Percentiles rank a stretch among this genome's conserved stretches.
Evolutionary conservation across 2,797 vertebrate species (phyloP).

Genomic region (Danio aesculapii): DNA sequence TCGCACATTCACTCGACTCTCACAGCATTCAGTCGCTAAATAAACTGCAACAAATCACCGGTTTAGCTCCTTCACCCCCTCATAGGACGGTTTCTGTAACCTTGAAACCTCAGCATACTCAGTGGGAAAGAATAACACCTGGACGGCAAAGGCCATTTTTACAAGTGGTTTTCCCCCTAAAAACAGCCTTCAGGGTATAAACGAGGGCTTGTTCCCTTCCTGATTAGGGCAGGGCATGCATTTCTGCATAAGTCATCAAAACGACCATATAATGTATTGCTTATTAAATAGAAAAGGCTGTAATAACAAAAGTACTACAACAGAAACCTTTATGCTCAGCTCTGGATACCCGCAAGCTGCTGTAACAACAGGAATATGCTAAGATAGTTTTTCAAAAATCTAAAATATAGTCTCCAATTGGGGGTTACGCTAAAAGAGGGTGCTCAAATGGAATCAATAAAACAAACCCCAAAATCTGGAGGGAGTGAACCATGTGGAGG

Average conservation of each 20-base stretch:
- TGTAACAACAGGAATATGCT: constrained; percentile 47
- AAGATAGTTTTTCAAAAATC: constrained; percentile 4
- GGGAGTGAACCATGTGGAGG: constrained; percentile 37
- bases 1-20: constrained; percentile 33
- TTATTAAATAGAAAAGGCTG: constrained; percentile 48
- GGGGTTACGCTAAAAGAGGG: constrained; percentile 17
- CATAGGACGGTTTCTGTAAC: constrained; percentile 30
- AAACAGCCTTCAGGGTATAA: constrained; percentile 32
- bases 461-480: constrained; percentile 39
- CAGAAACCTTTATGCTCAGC: constrained; percentile 35
- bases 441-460: constrained; percentile 48
- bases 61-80: constrained; percentile 17
- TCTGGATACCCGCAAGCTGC: constrained; percentile 36
- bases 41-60: constrained; percentile 41
- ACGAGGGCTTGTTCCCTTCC: constrained; percentile 33
- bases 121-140: constrained; percentile 31
- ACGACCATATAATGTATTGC: constrained; percentile 25
- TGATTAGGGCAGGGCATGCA: constrained; percentile 30
- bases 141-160: constrained; percentile 25
- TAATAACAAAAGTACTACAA: constrained; percentile 18
- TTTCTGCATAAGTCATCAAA: constrained; percentile 44
- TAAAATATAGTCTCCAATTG: constrained; percentile 37
- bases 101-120: constrained; percentile 28
- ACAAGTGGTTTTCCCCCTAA: constrained; percentile 20
- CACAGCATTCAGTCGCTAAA: constrained; percentile 26